Evolutionary conservation across 2,113 vertebrate species (phyloP).

Genomic region (Abramis brama): DNA sequence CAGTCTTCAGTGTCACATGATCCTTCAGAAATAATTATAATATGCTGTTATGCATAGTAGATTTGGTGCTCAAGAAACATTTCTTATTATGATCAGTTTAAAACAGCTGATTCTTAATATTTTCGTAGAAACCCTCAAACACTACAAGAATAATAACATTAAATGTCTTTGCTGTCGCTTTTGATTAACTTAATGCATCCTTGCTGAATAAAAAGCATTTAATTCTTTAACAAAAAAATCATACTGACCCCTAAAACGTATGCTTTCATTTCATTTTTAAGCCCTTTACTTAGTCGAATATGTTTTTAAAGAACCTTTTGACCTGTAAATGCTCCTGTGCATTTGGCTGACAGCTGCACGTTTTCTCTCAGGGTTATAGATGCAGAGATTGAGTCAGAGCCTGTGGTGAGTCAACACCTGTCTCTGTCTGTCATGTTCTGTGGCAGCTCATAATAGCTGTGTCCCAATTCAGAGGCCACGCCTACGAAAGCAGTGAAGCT

Average conservation of each 20-base stretch:
- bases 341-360: constrained; percentile 37
- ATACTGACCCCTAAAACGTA: not conserved
- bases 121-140: too few species aligned
- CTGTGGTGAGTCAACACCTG: constrained; percentile 77
- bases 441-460: not conserved
- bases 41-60: too few species aligned
- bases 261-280: not conserved
- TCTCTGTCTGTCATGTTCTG: constrained; percentile 8
- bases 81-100: too few species aligned
- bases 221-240: too few species aligned
- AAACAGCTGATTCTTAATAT: too few species aligned
- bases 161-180: too few species aligned
- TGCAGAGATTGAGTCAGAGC: constrained; percentile 81
- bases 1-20: too few species aligned
- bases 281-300: not conserved
- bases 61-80: too few species aligned
- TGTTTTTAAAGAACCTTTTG: not conserved
- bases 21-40: too few species aligned
- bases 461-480: too few species aligned
- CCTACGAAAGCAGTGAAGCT: too few species aligned
- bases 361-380: constrained; percentile 81
- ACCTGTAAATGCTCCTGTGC: not conserved
- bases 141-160: too few species aligned
- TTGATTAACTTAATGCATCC: not conserved
- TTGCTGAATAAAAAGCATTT: not conserved